Conservation (phyloP, 1,140 invertebrate genomes). For the Drosophila pandora region DNA sequence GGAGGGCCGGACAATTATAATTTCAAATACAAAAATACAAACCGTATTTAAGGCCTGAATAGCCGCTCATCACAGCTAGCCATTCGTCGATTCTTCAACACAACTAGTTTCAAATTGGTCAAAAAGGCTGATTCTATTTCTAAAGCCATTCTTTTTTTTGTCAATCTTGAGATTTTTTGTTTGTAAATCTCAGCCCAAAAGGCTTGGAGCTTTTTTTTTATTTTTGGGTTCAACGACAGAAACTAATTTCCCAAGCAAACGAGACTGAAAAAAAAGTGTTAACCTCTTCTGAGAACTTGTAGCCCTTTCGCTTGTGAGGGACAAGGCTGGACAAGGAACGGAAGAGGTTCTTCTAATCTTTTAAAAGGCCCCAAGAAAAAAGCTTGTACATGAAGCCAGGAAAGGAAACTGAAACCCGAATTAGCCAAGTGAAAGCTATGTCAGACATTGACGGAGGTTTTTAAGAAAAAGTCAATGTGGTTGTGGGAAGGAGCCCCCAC, state of each 20-base stretch:
- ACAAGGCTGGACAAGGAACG: constrained; percentile 43
- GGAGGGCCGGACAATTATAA: constrained; percentile 16
- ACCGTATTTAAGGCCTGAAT: constrained; percentile 12
- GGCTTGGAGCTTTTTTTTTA: constrained; percentile 7
- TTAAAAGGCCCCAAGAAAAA: background rate
- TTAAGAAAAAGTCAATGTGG: background rate
- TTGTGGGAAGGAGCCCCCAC: background rate
- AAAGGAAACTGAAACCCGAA: constrained; percentile 11
- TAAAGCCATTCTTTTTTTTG: constrained; percentile 8
- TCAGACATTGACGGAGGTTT: background rate
- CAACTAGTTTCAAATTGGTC: constrained; percentile 18
- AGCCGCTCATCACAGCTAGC: constrained; percentile 12
- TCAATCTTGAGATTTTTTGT: constrained; percentile 11
- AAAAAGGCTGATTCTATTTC: constrained; percentile 20
- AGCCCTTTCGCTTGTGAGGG: constrained; percentile 24
- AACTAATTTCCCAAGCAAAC: constrained; percentile 38
- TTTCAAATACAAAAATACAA: background rate
- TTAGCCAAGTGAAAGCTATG: constrained; percentile 7
- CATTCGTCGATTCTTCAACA: constrained; percentile 15
- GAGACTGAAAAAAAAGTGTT: constrained; percentile 23
- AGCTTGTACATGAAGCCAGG: constrained; percentile 12
- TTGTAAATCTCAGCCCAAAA: background rate
- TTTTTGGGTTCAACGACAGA: constrained; percentile 17
- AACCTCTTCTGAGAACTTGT: constrained; percentile 22
- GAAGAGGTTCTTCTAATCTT: constrained; percentile 32